Conservation (phyloP, 2,113 vertebrate species). For the Cyprinus carpio region DNA sequence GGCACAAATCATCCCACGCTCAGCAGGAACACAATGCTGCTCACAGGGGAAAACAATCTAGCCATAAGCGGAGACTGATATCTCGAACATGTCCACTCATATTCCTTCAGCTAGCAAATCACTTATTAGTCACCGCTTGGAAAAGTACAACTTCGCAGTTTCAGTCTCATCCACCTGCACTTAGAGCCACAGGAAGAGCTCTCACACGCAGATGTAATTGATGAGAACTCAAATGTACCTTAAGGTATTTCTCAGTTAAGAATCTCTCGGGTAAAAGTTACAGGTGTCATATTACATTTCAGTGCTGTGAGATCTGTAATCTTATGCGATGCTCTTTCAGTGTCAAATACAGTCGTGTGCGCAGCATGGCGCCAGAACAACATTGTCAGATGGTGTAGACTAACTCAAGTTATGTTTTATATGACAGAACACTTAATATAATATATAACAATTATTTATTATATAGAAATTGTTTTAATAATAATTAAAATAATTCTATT, state of each 20-base stretch:
- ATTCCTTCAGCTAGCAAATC: background rate
- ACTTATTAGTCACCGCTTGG: conserved; percentile 11
- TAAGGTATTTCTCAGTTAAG: background rate
- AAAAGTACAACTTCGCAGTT: conserved; percentile 34
- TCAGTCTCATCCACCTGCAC: conserved; percentile 14
- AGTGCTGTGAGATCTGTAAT: background rate
- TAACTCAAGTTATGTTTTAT: too few species aligned
- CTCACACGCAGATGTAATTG: background rate
- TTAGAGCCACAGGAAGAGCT: conserved; percentile 1
- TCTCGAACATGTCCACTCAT: background rate
- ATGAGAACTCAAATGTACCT: background rate
- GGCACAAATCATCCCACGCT: background rate
- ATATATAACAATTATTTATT: background rate
- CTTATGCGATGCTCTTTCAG: background rate
- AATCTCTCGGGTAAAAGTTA: conserved; percentile 1
- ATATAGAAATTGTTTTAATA: background rate
- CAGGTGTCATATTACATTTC: conserved; percentile 2
- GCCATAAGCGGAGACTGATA: conserved; percentile 16
- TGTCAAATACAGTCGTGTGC: background rate
- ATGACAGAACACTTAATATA: background rate
- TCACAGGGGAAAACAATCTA: conserved; percentile 19
- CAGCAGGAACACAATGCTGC: background rate
- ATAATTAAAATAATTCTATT: too few species aligned
- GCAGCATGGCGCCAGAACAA: background rate
- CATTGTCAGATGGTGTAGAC: background rate